Base-by-base conservation (phyloP, 2,888 invertebrate species). In the Eumerus sabulonum region DNA sequence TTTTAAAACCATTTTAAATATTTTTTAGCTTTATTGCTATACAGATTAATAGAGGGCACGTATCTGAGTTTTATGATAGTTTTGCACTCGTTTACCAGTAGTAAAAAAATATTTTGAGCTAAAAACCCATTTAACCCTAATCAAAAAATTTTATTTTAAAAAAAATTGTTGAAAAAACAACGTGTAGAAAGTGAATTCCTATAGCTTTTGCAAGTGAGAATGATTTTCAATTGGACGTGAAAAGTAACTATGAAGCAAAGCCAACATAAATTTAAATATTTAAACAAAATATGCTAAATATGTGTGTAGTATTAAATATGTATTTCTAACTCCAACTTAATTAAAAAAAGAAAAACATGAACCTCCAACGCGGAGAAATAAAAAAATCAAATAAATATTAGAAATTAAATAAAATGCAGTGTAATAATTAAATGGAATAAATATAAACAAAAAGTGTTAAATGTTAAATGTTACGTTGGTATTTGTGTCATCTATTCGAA, bases 401-500 rank as follows among this genome's bases (percentile, higher is more conserved):
- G 82, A 82, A 74, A 72, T 72, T 71, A 81, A 83, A 84, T 82
- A 76, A 76, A 36, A 76, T 27, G 42, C 35, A 60, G 67, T 76
- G 54, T 81, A 79, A 76, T 66, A 73, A 83, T 82, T 82, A 74
- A 70, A 64, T 50, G 63, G 59, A 50, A 54, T 62, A 27, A 82
- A 62, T 47, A 27, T 50, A 74, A 82, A 74, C 66, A 67, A 83
- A 81, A 76, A 79, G 51, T 74, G 72, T 82, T 76, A 71, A 81
- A 82, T 83, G 79, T 83, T 83, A 70, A 81, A 82, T 83, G 82
- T 83, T 83, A 67, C 76, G 82, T 83, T 83, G 82, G 76, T 82
- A 82, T 82, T 82, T 82, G 82, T 82, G 82, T 73, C 68, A 57
- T 77, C 73, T 79, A 79, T 70, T 64, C 67, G 51, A 60, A 68